Evolutionary conservation across 2,113 vertebrate species (phyloP).

Genomic region (Alectura lathami): DNA sequence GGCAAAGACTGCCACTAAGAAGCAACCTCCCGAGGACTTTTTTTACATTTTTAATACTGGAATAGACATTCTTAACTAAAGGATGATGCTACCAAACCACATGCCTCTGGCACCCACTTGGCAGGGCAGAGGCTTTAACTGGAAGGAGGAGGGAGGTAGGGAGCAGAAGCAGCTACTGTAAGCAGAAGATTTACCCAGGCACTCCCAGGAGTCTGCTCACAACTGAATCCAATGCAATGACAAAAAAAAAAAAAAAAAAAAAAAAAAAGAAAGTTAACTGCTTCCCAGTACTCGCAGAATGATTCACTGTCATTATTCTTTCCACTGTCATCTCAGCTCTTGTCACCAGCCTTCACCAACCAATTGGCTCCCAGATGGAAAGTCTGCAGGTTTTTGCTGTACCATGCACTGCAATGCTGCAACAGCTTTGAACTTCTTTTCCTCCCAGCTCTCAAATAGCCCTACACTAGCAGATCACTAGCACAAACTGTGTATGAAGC

Average conservation of each 20-base stretch:
- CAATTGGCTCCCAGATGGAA: not conserved
- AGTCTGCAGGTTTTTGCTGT: slow-evolving; percentile 41
- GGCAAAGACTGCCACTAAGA: slow-evolving; percentile 31
- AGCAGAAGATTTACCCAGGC: slow-evolving; percentile 25
- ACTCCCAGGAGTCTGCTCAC: slow-evolving; percentile 26
- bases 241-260: slow-evolving; percentile 28
- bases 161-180: slow-evolving; percentile 51
- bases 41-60: slow-evolving; percentile 67
- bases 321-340: not conserved
- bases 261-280: slow-evolving; percentile 6
- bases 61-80: slow-evolving; percentile 48
- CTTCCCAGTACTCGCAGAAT: slow-evolving; percentile 16
- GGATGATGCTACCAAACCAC: not conserved
- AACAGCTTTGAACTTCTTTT: slow-evolving; percentile 41
- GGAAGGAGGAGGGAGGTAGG: slow-evolving; percentile 56
- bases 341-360: not conserved
- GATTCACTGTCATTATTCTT: not conserved
- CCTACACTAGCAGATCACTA: slow-evolving; percentile 31
- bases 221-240: slow-evolving; percentile 9
- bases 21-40: slow-evolving; percentile 13
- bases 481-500: slow-evolving; percentile 64
- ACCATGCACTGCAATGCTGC: slow-evolving; percentile 47
- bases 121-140: slow-evolving; percentile 64
- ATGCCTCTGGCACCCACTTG: slow-evolving; percentile 57
- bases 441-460: slow-evolving; percentile 22